These are phyloP conservation scores for Melanophora roralis DNA, from an alignment of 2,888 invertebrate species.

Conservation along the genomic window DNA sequence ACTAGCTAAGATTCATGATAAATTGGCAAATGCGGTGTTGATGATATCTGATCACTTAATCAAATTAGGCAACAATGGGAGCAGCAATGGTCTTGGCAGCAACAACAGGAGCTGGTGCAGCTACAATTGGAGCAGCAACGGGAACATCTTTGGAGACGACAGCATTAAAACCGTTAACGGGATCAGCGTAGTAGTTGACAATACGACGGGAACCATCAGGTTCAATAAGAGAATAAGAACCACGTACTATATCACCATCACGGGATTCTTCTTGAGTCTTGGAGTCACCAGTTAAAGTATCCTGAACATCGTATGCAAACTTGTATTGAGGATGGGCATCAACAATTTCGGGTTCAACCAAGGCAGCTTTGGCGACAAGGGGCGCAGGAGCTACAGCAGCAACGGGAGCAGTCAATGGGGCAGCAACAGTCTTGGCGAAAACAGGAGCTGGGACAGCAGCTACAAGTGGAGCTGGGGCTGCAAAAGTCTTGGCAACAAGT, in stretches of 20 bases:
- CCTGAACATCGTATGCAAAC: conserved; percentile 78
- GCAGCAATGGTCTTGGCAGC: conserved; percentile 71
- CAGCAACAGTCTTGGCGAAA: conserved; percentile 63
- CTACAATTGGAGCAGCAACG: conserved; percentile 75
- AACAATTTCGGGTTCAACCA: conserved; percentile 73
- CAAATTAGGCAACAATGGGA: conserved; percentile 71
- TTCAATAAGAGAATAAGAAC: conserved; percentile 78
- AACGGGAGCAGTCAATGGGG: conserved; percentile 64
- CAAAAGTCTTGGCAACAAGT: conserved; percentile 64
- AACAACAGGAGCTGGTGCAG: conserved; percentile 71
- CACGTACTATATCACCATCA: conserved; percentile 78
- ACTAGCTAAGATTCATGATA: conserved; percentile 30
- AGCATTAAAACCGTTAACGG: conserved; percentile 78
- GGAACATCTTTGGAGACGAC: conserved; percentile 77
- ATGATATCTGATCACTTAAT: neutral
- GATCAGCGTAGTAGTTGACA: conserved; percentile 78
- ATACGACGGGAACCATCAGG: conserved; percentile 78
- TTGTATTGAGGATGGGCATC: conserved; percentile 78
- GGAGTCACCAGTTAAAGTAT: conserved; percentile 78
- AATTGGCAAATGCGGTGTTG: conserved; percentile 38
- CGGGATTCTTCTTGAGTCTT: conserved; percentile 78
- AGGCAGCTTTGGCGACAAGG: conserved; percentile 65
- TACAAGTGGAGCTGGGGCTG: conserved; percentile 65
- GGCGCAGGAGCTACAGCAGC: conserved; percentile 64
- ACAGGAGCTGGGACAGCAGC: conserved; percentile 65